Evolutionary conservation across 2,113 vertebrate genomes (phyloP), one percentile per base, ranked within the genome.

Genomic region (Elachura formosa): DNA sequence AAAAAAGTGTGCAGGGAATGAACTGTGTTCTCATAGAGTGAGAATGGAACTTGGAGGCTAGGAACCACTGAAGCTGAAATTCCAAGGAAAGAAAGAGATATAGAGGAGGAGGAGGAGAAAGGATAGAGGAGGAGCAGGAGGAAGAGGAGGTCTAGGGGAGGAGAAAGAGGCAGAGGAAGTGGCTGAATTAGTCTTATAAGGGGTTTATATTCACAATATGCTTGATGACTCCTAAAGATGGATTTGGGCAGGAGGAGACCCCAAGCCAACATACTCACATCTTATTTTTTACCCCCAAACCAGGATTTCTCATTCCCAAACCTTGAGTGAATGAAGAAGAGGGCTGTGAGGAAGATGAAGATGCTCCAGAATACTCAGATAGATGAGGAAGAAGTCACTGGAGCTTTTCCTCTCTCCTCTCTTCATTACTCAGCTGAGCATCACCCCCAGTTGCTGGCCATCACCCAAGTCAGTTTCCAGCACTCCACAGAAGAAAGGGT

Each of bases 361-460:
- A n/a, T 46, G 38, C 10, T 61, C 23, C 38, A 52, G 17, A 61
- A 28, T 22, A 61, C 1, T 8, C 28, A n/a, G 23, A 2, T 5
- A 46, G 24, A 4, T n/a, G 16, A 38, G 28, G n/a, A 77, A 5
- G 24, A 45, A 40, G 4, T 69, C 15, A 6, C 5, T 31, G 9
- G 22, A 58, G 7, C 13, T 58, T 67, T 58, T 25, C 14, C 6
- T 49, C 11, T 49, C 16, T 56, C 10, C 7, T 40, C 24, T 75
- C 10, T 25, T 67, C 7, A 6, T 58, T 21, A 58, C 58, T 29
- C 17, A 58, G 14, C 17, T 14, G 21, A 75, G 21, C 14, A 76
- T 21, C 1, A 0, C 18, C 16, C 15, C 21, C 8, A 5, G 31
- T 43, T 4, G 0, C 40, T 81, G 24, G 5, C 43, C 7, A 2